phyloP scores from a whole-genome alignment of 1,140 invertebrate species.

The Drosophila prosaltans region DNA sequence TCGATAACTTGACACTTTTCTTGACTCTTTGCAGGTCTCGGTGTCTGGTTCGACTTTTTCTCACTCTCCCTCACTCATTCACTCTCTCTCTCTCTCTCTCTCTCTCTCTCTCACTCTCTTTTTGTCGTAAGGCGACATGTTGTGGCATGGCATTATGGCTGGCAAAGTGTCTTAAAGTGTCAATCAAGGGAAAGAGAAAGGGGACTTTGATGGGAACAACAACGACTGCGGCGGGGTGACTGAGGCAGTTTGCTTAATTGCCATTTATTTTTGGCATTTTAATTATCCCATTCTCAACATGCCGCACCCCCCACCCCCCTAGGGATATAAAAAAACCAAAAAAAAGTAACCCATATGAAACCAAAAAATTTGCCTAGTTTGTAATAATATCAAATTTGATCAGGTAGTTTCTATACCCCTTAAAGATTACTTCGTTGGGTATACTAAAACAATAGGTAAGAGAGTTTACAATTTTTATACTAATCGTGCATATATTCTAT shows the following conservation, averaged over 20 bases:
- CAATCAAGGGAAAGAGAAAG: conserved; percentile 38
- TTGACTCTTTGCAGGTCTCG: conserved; percentile 22
- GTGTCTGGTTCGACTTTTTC: conserved; percentile 37
- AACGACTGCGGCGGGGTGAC: background rate
- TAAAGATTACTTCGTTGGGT: background rate
- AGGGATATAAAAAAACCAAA: conserved; percentile 18
- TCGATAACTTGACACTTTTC: conserved; percentile 54
- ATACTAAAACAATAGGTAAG: background rate
- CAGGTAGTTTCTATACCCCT: conserved; percentile 2
- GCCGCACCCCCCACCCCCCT: background rate
- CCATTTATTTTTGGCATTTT: conserved; percentile 62
- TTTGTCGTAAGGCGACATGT: conserved; percentile 32
- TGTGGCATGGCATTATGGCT: conserved; percentile 55
- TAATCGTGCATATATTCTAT: too few species aligned
- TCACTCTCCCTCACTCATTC: conserved; percentile 15
- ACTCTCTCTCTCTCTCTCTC: too few species aligned
- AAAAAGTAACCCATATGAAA: background rate
- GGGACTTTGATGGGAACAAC: background rate
- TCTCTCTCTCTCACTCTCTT: too few species aligned
- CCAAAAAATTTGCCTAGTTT: conserved; percentile 8
- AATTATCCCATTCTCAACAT: conserved; percentile 44
- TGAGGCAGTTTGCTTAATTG: conserved; percentile 51
- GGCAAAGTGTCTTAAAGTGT: conserved; percentile 60
- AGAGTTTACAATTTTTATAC: too few species aligned
- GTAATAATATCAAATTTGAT: conserved; percentile 5